Base-by-base conservation (phyloP, 2,797 vertebrate genomes). In the Melanogrammus aeglefinus region DNA sequence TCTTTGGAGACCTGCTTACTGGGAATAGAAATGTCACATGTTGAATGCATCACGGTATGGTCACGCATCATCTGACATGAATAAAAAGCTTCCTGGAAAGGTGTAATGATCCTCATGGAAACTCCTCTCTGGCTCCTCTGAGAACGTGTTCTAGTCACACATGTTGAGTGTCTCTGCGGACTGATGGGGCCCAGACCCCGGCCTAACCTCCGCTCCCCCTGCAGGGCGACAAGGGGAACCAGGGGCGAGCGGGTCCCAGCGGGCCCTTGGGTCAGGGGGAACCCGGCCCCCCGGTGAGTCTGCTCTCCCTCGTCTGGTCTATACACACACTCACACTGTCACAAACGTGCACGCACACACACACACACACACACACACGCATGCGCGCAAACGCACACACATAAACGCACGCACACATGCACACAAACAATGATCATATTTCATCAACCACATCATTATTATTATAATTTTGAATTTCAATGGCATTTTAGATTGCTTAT, bases 211-310 rank as follows among this genome's bases (percentile, higher is more conserved):
- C n/a, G 57, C 57, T 24, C 57, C 57, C 57, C 57, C 21, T 21
- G 80, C 77, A 95, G 94, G 94, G 94, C 9, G 90, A 92, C 73
- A 94, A 91, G 74, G 94, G 94, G 10, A 92, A 86, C 81, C 92
- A 90, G 51, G 94, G 94, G 66, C 87, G 89, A 87, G 79, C 80
- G 14, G 94, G 94, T 10, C 85, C 88, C 18, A 57, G 78, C 13
- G 94, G 94, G 38, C 88, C 90, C 0, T n/a, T 81, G 71, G 94
- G 92, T n/a, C 36, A 78, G 0, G 93, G 93, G 21, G 92, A 94
- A 76, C 91, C 90, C 69, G 94, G 94, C 39, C 73, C 80, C 29
- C 81, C 79, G 6, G 94, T 95, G 76, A 91, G 92, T 88, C 74
- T 6, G 6, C 57, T 24, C 6, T 24, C 21, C 16, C 16, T 18